Evolutionary conservation across 2,113 vertebrate genomes (phyloP).

Genomic region (Enhydra lutris): DNA sequence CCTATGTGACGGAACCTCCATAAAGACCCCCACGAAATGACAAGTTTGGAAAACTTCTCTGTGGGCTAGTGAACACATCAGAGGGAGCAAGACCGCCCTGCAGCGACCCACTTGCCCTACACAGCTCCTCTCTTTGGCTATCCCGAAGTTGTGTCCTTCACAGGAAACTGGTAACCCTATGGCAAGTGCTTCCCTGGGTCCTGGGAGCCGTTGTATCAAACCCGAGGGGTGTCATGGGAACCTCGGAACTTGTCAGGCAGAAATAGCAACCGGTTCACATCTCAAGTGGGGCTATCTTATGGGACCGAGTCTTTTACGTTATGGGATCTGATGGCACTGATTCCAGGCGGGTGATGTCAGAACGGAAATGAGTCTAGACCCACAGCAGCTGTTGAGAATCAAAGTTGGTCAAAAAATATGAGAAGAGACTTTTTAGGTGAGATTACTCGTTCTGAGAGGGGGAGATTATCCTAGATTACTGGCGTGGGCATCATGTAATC

Average conservation of each 20-base stretch:
- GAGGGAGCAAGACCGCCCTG: background rate
- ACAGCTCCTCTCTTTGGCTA: background rate
- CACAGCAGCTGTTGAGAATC: background rate
- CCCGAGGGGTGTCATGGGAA: background rate
- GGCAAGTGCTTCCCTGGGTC: background rate
- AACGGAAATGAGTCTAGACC: background rate
- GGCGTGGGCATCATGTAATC: background rate
- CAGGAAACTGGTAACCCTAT: background rate
- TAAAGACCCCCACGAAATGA: background rate
- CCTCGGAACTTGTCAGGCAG: background rate
- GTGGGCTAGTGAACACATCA: background rate
- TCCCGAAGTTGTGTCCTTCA: background rate
- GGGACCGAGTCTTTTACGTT: background rate
- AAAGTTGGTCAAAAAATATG: background rate
- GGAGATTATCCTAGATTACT: background rate
- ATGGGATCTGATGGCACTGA: background rate
- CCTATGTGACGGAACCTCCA: background rate
- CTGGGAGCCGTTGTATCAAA: background rate
- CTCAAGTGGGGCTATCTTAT: background rate
- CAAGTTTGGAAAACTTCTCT: background rate
- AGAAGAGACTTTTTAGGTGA: background rate
- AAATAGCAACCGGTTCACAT: background rate
- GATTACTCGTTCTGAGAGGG: background rate
- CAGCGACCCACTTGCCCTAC: background rate
- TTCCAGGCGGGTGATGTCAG: background rate